Percentiles rank a stretch among this genome's conserved stretches.
These are phyloP conservation scores for Epinotia nisella DNA, from an alignment of 2,888 invertebrate species.

Conservation along the genomic window DNA sequence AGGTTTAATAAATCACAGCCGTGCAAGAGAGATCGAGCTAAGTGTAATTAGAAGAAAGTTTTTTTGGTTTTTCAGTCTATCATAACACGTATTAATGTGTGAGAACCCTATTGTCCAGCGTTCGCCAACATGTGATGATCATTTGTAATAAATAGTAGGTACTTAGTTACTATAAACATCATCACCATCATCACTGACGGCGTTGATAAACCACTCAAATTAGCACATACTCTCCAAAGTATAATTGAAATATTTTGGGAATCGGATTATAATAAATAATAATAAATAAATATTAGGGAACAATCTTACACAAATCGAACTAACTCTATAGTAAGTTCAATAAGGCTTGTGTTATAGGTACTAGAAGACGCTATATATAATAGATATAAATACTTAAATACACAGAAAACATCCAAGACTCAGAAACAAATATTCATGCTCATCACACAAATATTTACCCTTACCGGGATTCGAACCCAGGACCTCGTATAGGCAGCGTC, in stretches of 20 bases:
- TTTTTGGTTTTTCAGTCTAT: constrained; percentile 13
- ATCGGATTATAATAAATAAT: too few relatives aligned
- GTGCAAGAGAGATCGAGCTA: background rate
- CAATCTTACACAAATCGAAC: too few relatives aligned
- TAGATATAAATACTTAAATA: too few relatives aligned
- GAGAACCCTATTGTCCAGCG: constrained; percentile 10
- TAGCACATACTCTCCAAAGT: background rate
- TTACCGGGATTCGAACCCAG: too few relatives aligned
- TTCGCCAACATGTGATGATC: background rate
- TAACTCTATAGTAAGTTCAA: too few relatives aligned
- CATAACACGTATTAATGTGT: background rate
- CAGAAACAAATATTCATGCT: too few relatives aligned
- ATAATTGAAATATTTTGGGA: background rate
- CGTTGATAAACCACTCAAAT: background rate
- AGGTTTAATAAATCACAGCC: background rate
- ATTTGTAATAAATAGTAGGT: constrained; percentile 2
- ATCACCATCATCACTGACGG: background rate
- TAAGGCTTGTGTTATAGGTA: too few relatives aligned
- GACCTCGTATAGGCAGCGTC: too few relatives aligned
- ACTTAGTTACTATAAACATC: background rate
- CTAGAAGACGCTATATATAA: too few relatives aligned
- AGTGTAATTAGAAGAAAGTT: constrained; percentile 27
- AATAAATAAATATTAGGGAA: too few relatives aligned
- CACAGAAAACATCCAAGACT: too few relatives aligned
- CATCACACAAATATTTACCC: too few relatives aligned